These are phyloP conservation scores for Smutsia gigantea DNA, from an alignment of 2,797 vertebrate genomes.

Conservation along the genomic window DNA sequence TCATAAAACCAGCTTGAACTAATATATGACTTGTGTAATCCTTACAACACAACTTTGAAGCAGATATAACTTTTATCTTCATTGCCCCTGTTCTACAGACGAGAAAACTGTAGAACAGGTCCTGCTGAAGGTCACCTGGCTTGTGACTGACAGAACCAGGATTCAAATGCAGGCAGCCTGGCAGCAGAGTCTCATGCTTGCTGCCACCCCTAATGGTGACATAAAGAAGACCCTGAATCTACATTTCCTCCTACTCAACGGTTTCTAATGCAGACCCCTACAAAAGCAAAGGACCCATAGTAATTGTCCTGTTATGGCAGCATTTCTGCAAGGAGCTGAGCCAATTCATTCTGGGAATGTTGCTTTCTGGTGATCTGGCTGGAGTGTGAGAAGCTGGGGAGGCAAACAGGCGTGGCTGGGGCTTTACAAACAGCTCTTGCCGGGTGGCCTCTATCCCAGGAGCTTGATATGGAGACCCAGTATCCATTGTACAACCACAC, in stretches of 20 bases:
- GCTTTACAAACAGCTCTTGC: background rate
- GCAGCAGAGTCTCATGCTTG: background rate
- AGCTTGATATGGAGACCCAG: background rate
- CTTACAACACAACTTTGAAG: background rate
- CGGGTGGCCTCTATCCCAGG: background rate
- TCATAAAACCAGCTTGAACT: background rate
- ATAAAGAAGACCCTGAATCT: background rate
- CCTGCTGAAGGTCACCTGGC: background rate
- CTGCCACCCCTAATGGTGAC: background rate
- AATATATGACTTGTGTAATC: background rate
- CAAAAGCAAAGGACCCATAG: background rate
- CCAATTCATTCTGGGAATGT: background rate
- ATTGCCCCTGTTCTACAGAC: background rate
- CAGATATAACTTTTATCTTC: background rate
- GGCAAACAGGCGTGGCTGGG: background rate
- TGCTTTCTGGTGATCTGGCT: conserved; percentile 14
- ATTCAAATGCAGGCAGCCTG: background rate
- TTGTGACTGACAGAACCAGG: background rate
- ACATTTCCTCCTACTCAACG: background rate
- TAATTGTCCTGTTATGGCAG: background rate
- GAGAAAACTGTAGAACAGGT: background rate
- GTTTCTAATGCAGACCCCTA: background rate
- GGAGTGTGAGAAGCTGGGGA: conserved; percentile 3
- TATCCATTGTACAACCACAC: background rate
- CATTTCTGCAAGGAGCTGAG: background rate